Conservation (phyloP, 2,797 vertebrate genomes). For the Takifugu rubripes region DNA sequence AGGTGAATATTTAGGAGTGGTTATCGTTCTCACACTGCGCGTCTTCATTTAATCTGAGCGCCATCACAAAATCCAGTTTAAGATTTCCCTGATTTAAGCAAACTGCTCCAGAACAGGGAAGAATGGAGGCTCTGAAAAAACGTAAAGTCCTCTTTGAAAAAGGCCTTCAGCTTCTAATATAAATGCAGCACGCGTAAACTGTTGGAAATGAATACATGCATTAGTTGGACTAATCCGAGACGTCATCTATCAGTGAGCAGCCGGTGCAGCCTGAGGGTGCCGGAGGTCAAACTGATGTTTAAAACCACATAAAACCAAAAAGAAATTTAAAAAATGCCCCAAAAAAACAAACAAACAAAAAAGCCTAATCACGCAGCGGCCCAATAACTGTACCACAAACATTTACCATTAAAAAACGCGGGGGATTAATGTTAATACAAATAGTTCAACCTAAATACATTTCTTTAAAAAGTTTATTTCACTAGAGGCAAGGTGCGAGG, state of each 20-base stretch:
- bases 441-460: no score
- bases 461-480: neutral
- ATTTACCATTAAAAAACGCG: neutral
- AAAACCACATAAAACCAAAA: neutral
- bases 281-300: constrained; percentile 7
- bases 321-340: constrained; percentile 5
- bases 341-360: neutral
- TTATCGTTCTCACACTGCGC: neutral
- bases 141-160: constrained; percentile 28
- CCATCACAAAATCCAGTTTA: constrained; percentile 8
- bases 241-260: constrained; percentile 20
- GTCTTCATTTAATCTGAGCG: neutral
- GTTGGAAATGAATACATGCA: neutral
- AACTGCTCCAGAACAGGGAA: neutral
- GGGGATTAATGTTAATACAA: no score
- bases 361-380: no score
- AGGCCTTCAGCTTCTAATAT: constrained; percentile 38
- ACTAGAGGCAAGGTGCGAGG: neutral
- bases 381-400: neutral
- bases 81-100: constrained; percentile 7
- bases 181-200: constrained; percentile 9
- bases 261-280: constrained; percentile 9
- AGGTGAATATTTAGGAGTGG: neutral
- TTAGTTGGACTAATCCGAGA: constrained; percentile 24
- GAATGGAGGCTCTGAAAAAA: neutral